These are phyloP conservation scores for Botrylloides violaceus DNA, from an alignment of 23 tunicate species.

Conservation along the genomic window DNA sequence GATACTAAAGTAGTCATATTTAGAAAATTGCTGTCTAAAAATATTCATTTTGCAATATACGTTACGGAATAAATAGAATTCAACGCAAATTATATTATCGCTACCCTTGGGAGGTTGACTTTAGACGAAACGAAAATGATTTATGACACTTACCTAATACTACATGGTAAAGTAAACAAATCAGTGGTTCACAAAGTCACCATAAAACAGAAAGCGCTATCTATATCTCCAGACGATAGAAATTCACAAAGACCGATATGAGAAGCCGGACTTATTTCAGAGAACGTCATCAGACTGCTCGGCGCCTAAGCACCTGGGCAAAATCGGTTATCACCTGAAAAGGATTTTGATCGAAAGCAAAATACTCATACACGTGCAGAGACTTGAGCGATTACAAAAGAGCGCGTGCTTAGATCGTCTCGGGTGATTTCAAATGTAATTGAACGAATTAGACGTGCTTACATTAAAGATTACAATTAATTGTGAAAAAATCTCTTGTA, in stretches of 20 bases:
- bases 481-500: not conserved
- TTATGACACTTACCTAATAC: no score
- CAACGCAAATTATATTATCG: no score
- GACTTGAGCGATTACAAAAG: constrained; percentile 14
- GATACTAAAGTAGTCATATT: no score
- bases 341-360: constrained; percentile 27
- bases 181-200: not conserved
- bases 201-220: not conserved
- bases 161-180: not conserved
- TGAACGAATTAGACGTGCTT: constrained; percentile 15
- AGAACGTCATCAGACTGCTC: constrained; percentile 35
- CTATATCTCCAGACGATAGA: not conserved
- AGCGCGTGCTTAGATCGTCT: constrained; percentile 11
- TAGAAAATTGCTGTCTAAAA: no score
- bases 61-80: no score
- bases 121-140: no score
- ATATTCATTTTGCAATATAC: no score
- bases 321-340: constrained; percentile 25
- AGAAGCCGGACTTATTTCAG: not conserved
- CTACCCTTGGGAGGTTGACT: no score
- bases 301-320: constrained; percentile 87
- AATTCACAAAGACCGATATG: not conserved
- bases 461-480: not conserved
- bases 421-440: constrained; percentile 2
- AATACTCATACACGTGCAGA: not conserved